These are phyloP conservation scores for Uloborus plumipes DNA, from an alignment of 2,888 invertebrate genomes.

Conservation along the genomic window DNA sequence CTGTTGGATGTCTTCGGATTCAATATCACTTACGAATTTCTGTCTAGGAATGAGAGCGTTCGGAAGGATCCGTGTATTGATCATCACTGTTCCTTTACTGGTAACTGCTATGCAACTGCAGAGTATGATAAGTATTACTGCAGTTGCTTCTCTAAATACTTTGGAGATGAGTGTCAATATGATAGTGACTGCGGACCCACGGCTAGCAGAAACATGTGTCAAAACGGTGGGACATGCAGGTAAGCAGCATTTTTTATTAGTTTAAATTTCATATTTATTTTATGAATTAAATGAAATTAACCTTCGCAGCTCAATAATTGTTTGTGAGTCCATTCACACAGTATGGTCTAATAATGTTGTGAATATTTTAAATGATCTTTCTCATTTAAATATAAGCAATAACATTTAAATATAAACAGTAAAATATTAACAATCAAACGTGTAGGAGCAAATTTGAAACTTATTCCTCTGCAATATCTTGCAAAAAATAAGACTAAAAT, in stretches of 20 bases:
- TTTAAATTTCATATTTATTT: not conserved
- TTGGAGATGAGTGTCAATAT: constrained; percentile 82
- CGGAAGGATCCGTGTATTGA: constrained; percentile 78
- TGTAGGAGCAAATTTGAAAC: not conserved
- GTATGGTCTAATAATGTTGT: too few species aligned
- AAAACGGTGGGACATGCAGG: constrained; percentile 89
- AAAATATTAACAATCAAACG: not conserved
- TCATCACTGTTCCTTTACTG: constrained; percentile 86
- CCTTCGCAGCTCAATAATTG: too few species aligned
- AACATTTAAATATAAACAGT: too few species aligned
- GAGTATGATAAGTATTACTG: constrained; percentile 83
- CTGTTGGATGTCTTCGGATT: constrained; percentile 90
- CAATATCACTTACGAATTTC: constrained; percentile 90
- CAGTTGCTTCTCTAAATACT: constrained; percentile 85
- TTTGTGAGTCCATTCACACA: too few species aligned
- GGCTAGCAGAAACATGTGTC: constrained; percentile 77
- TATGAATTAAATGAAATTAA: not conserved
- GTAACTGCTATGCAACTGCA: constrained; percentile 82
- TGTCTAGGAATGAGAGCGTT: constrained; percentile 71
- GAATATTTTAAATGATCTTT: too few species aligned
- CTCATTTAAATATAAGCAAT: too few species aligned
- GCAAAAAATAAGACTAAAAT: too few species aligned
- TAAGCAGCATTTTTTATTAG: too few species aligned
- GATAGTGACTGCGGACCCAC: constrained; percentile 83
- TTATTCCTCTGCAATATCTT: not conserved